Evolutionary conservation across 2,888 invertebrate genomes (phyloP).

Genomic region (Erebia epiphron): DNA sequence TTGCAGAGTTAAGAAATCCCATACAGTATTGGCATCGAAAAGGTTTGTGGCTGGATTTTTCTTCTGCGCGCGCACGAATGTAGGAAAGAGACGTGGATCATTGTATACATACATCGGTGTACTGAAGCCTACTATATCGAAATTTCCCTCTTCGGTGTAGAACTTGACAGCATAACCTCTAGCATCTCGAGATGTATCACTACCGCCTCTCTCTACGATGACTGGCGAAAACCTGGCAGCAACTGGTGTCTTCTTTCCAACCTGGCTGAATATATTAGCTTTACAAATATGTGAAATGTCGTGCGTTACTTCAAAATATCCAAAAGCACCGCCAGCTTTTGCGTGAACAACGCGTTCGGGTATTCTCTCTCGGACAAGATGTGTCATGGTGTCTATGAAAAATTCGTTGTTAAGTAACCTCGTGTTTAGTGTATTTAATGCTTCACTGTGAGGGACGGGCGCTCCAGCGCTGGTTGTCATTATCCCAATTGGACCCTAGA

Average conservation of each 20-base stretch:
- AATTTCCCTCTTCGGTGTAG: conserved; percentile 94
- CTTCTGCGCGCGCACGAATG: conserved; percentile 96
- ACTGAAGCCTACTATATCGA: conserved; percentile 95
- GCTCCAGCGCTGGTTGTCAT: conserved; percentile 90
- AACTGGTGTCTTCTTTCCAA: conserved; percentile 90
- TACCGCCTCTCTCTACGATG: conserved; percentile 92
- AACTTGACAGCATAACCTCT: conserved; percentile 95
- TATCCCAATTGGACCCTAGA: conserved; percentile 76
- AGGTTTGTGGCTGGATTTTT: conserved; percentile 94
- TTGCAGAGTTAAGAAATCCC: conserved; percentile 94
- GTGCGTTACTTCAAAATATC: conserved; percentile 92
- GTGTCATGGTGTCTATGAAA: conserved; percentile 88
- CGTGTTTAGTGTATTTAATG: conserved; percentile 89
- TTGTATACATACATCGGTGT: conserved; percentile 95
- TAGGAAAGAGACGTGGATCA: conserved; percentile 93
- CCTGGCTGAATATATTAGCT: conserved; percentile 87
- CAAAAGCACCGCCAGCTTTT: conserved; percentile 94
- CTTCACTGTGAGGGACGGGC: conserved; percentile 88
- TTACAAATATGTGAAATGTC: conserved; percentile 89
- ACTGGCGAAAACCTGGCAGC: conserved; percentile 91
- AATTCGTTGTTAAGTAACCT: conserved; percentile 90
- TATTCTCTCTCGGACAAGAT: conserved; percentile 94
- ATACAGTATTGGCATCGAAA: conserved; percentile 94
- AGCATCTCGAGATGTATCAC: conserved; percentile 93
- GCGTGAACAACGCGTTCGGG: conserved; percentile 97